These are phyloP conservation scores for Lipophrys pholis DNA, from an alignment of 2,113 vertebrate genomes.

Conservation along the genomic window DNA sequence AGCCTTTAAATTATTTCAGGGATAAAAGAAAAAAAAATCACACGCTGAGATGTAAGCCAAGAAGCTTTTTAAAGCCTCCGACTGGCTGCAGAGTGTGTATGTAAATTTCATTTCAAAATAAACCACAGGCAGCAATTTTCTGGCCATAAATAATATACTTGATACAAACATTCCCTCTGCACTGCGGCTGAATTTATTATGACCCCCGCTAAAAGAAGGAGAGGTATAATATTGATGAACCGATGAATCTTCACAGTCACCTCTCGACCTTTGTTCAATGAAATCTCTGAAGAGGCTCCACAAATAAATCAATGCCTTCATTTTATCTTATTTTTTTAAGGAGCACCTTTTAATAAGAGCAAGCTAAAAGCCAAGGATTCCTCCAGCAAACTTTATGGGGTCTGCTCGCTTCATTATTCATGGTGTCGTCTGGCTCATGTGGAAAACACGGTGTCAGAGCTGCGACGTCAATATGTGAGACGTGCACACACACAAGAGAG, in stretches of 20 bases:
- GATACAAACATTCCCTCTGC: constrained; percentile 73
- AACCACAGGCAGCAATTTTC: constrained; percentile 75
- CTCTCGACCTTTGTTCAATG: constrained; percentile 62
- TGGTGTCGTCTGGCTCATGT: constrained; percentile 16
- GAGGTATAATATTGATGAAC: constrained; percentile 58
- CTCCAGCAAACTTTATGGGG: background rate
- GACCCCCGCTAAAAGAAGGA: constrained; percentile 54
- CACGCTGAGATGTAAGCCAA: constrained; percentile 25
- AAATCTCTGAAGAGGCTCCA: constrained; percentile 46
- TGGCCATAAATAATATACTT: constrained; percentile 75
- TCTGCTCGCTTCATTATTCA: constrained; percentile 1
- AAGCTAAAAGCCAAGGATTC: constrained; percentile 1
- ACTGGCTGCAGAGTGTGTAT: constrained; percentile 49
- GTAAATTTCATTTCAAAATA: constrained; percentile 71
- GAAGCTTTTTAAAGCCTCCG: constrained; percentile 26
- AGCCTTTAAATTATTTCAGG: background rate
- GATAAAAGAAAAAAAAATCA: constrained; percentile 5
- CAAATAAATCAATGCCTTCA: constrained; percentile 61
- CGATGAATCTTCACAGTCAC: constrained; percentile 68
- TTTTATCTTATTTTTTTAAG: constrained; percentile 16
- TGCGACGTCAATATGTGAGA: background rate
- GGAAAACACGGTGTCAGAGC: constrained; percentile 9
- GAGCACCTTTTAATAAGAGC: constrained; percentile 31
- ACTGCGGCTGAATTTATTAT: constrained; percentile 75
- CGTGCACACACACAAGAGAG: background rate